Percentiles rank a stretch among this genome's conserved stretches.
phyloP scores from a whole-genome alignment of 2,113 vertebrate species.

The Chiloscyllium plagiosum region DNA sequence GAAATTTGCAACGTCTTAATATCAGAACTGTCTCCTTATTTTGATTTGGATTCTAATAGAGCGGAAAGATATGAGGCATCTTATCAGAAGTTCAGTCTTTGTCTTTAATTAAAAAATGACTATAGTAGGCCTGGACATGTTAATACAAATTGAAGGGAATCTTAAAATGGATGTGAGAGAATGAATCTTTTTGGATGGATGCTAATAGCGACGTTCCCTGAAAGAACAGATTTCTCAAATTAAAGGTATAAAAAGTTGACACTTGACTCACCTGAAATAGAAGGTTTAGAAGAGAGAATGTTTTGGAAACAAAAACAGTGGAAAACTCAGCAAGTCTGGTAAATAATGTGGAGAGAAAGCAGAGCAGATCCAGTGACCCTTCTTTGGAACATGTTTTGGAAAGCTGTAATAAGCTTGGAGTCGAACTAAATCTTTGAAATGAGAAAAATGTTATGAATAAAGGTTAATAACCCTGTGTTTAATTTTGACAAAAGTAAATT shows the following conservation, averaged over 20 bases:
- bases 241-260: neutral
- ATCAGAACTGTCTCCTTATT: neutral
- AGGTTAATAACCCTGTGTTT: neutral
- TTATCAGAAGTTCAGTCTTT: constrained; percentile 2
- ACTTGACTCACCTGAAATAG: neutral
- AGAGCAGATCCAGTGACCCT: too few relatives aligned
- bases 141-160: neutral
- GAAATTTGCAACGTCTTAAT: neutral
- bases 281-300: neutral
- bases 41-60: neutral
- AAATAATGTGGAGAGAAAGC: too few relatives aligned
- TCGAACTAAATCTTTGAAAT: neutral
- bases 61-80: neutral
- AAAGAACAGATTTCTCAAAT: neutral
- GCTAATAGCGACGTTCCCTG: neutral
- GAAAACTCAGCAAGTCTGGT: too few relatives aligned
- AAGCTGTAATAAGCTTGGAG: neutral
- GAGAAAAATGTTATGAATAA: neutral
- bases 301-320: too few relatives aligned
- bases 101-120: neutral
- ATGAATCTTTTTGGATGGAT: neutral
- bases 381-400: neutral
- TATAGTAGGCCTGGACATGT: neutral
- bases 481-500: neutral
- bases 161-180: neutral